Evolutionary conservation across 2,113 vertebrate genomes (phyloP).

Genomic region (Chaetura pelagica): DNA sequence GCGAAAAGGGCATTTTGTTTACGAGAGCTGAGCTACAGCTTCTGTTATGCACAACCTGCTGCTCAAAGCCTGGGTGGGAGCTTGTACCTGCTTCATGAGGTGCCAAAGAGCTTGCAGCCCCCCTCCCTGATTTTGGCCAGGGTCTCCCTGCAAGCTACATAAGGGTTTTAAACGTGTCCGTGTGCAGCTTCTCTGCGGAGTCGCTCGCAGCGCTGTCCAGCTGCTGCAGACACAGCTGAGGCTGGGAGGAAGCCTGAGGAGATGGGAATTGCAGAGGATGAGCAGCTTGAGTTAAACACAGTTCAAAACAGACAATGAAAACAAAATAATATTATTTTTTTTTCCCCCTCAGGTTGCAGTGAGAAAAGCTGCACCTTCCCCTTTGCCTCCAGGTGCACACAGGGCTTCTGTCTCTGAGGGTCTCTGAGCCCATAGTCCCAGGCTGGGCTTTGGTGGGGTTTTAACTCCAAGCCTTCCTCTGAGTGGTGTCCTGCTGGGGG

Average conservation of each 20-base stretch:
- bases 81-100: not conserved
- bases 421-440: not conserved
- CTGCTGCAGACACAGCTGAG: not conserved
- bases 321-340: fast-evolving
- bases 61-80: not conserved
- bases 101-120: not conserved
- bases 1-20: not conserved
- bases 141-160: not conserved
- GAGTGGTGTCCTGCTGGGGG: not conserved
- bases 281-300: not conserved
- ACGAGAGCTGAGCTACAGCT: not conserved
- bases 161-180: fast-evolving
- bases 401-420: not conserved
- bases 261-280: not conserved
- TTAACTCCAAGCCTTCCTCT: not conserved
- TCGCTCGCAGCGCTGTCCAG: not conserved
- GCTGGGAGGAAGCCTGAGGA: not conserved
- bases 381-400: not conserved
- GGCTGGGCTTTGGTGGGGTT: not conserved
- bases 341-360: not conserved
- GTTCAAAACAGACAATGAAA: not conserved
- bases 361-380: not conserved
- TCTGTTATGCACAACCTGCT: not conserved
- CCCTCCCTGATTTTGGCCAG: not conserved
- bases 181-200: not conserved